Evolutionary conservation across 2,113 vertebrate species (phyloP), one percentile per base, ranked within the genome.

Genomic region (Gnathonemus echidnorhynchus): DNA sequence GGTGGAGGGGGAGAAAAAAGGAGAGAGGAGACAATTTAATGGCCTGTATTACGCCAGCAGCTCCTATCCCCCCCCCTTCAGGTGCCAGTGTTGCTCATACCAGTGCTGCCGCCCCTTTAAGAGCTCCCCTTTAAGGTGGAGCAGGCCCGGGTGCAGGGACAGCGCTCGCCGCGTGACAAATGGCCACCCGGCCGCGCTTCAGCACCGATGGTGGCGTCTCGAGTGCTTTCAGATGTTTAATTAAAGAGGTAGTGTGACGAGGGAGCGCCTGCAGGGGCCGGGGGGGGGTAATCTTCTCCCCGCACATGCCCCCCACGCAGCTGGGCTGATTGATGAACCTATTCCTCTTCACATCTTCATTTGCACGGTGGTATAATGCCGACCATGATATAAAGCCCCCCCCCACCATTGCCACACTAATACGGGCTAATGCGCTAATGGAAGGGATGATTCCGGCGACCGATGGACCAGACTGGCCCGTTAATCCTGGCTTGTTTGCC

Each of bases 281-380:
- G 31, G 46, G 24, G 35, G 46, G 49, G 86, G 93, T 95, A 95
- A 96, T 96, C 95, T 95, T 93, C 93, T 91, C 90, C 92, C 94
- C 90, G 91, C 91, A 89, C 93, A 93, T 91, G 0, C 70, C 92
- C 92, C 95, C 95, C 95, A 24, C 3, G 46, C 42, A 46, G 84
- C 42, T 8, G 90, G 91, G 95, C 93, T 95, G 96, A 97, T 93
- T 94, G 96, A 97, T 96, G 95, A 96, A 95, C 89, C 95, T 92
- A 95, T 94, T 95, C 93, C 92, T 93, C 93, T 94, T 92, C 92
- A 95, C 93, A 93, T 92, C 95, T 97, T 95, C 93, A 96, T 97
- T 95, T 95, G 93, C 93, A 93, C 94, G 5, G 0, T 91, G 62
- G 35, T 74, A 74, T 92, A 91, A 92, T 92, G 88, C 92, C 35